Conservation (phyloP, 2,888 invertebrate genomes). For the Lordiphosa andalusiaca region DNA sequence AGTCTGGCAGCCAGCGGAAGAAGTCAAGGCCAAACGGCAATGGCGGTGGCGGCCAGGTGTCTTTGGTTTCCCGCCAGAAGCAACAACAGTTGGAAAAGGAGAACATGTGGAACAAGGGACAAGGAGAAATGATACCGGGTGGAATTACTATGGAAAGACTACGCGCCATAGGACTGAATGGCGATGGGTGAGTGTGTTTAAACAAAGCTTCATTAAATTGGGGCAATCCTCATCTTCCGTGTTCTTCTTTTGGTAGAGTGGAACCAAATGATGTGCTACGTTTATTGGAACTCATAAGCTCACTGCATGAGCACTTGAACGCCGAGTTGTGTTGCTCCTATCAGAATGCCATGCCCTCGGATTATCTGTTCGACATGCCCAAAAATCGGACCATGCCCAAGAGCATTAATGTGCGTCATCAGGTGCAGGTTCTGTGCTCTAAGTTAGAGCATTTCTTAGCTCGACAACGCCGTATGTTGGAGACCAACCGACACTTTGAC, state of each 20-base stretch:
- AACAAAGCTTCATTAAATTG: not conserved
- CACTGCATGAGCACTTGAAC: constrained; percentile 58
- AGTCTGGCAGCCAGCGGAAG: not conserved
- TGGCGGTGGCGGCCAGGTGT: not conserved
- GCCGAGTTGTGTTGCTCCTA: constrained; percentile 46
- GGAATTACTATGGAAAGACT: constrained; percentile 28
- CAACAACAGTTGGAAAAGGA: constrained; percentile 36
- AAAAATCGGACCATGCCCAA: constrained; percentile 33
- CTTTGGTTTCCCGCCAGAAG: constrained; percentile 23
- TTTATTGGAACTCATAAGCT: constrained; percentile 53
- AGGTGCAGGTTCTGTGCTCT: constrained; percentile 62
- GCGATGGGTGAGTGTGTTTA: constrained; percentile 48
- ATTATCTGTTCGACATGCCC: constrained; percentile 42
- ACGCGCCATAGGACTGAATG: constrained; percentile 21
- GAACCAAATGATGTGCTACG: constrained; percentile 46
- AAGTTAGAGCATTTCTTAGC: constrained; percentile 55
- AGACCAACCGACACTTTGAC: constrained; percentile 58
- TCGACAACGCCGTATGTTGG: constrained; percentile 50
- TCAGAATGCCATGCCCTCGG: constrained; percentile 48
- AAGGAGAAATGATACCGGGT: not conserved
- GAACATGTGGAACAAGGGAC: constrained; percentile 22
- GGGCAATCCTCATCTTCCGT: not conserved
- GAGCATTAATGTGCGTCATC: constrained; percentile 67
- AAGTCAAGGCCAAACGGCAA: constrained; percentile 8
- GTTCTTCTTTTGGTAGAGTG: constrained; percentile 33